Evolutionary conservation across 1,140 invertebrate species (phyloP).

Genomic region (Stegodyphus dumicola): DNA sequence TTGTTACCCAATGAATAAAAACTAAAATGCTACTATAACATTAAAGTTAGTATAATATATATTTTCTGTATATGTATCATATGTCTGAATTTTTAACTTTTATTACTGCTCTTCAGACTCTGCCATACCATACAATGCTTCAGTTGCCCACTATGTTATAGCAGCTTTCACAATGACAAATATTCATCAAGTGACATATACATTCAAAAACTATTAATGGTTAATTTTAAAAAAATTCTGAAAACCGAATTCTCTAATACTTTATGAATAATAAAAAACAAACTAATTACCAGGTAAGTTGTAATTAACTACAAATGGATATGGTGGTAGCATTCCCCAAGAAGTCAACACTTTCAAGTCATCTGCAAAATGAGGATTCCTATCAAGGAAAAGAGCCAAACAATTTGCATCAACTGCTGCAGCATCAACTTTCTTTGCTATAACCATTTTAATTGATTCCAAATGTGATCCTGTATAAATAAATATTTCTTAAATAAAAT

Average conservation of each 20-base stretch:
- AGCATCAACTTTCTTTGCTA: slow-evolving; percentile 74
- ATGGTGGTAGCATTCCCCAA: slow-evolving; percentile 74
- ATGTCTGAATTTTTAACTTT: too few relatives aligned
- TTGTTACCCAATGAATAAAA: too few relatives aligned
- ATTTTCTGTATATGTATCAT: too few relatives aligned
- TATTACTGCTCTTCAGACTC: too few relatives aligned
- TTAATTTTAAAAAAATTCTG: slow-evolving; percentile 47
- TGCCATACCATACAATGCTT: too few relatives aligned
- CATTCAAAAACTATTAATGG: background rate
- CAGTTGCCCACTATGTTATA: too few relatives aligned
- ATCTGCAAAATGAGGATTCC: slow-evolving; percentile 71
- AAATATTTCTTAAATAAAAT: slow-evolving; percentile 44
- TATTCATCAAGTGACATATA: background rate
- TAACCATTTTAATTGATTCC: slow-evolving; percentile 74
- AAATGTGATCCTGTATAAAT: slow-evolving; percentile 73
- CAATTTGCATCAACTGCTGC: slow-evolving; percentile 75
- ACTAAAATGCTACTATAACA: too few relatives aligned
- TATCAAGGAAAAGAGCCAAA: slow-evolving; percentile 71
- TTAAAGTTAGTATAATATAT: too few relatives aligned
- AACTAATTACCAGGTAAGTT: slow-evolving; percentile 70
- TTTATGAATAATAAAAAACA: background rate
- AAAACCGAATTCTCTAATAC: background rate
- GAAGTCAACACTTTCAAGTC: slow-evolving; percentile 73
- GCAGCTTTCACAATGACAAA: too few relatives aligned
- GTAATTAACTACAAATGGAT: slow-evolving; percentile 73